Base-by-base conservation (phyloP, 2,113 vertebrate species). In the Odocoileus virginianus region DNA sequence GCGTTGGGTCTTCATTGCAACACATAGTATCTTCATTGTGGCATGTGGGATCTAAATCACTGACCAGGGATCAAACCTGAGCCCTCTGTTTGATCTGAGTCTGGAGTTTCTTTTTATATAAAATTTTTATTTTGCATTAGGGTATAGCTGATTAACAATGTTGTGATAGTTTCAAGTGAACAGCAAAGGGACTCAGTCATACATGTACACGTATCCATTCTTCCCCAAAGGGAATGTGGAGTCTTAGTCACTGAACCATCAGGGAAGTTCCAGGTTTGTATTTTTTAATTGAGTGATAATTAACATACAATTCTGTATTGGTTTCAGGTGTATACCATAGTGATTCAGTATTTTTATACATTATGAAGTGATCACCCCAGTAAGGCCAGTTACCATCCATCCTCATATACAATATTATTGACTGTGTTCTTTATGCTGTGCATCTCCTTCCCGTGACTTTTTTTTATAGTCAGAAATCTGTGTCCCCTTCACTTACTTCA, bases 1-100 rank as follows among this genome's bases (percentile, higher is more conserved):
- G 71, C 2, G 1, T 23, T 43, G 71, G 6, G 21, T 43, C 71
- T 76, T 43, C 0, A 0, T 14, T 43, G 71, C 10, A 43, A 23
- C 71, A 43, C 58, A 28, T 6, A 43, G 21, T 13, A 14, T 76
- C 36, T 43, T 76, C 36, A 14, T 6, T 40, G 71, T 43, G 36
- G 71, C 71, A 43, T 27, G 36, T 76, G 71, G 71, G 36, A 25
- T 43, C 36, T 43, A 27, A 36, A 40, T 76, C 71, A 11, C 3
- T 1, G 36, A 43, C 71, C 21, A 43, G 71, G 71, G 71, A 25
- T 43, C 11, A 25, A 25, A 14, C 36, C 36, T 74, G 71, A 74
- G n/a, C 71, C 71, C 71, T 43, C 36, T 74, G 30, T n/a, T 64
- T 17, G 36, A n/a, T 71, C 64, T 71, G 36, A 74, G 71, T 14